Conservation (phyloP, 2,113 vertebrate genomes). For the Sinocyclocheilus anophthalmus region DNA sequence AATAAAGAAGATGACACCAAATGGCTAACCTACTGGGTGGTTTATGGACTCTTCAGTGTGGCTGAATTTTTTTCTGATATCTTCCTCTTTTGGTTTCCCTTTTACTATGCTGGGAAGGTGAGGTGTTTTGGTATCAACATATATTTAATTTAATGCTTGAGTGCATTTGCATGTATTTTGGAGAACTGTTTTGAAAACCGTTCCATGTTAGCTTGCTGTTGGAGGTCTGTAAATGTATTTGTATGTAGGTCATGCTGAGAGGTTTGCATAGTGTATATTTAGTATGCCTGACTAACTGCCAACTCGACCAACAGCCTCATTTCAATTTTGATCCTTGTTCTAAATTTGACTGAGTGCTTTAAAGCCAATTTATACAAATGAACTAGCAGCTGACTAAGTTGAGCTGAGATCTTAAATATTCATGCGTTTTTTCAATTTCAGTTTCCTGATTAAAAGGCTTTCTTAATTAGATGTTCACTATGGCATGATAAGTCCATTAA, state of each 20-base stretch:
- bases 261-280: slow-evolving; percentile 37
- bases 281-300: not conserved
- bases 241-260: slow-evolving; percentile 37
- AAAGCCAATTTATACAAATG: slow-evolving; percentile 12
- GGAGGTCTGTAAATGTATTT: not conserved
- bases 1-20: slow-evolving; percentile 89
- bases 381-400: not conserved
- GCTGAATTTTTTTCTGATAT: slow-evolving; percentile 90
- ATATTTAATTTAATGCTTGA: not conserved
- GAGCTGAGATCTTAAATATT: not conserved
- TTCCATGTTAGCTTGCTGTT: not conserved
- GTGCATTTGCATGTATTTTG: not conserved
- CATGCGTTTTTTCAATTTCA: not conserved
- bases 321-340: slow-evolving; percentile 20
- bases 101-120: slow-evolving; percentile 93
- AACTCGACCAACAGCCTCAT: slow-evolving; percentile 8
- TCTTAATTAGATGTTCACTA: not conserved
- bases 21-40: slow-evolving; percentile 97
- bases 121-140: not conserved
- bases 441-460: not conserved
- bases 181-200: not conserved
- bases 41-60: slow-evolving; percentile 89
- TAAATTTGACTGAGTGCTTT: slow-evolving; percentile 32
- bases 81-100: slow-evolving; percentile 96
- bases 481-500: not conserved